Conservation (phyloP, 2,888 invertebrate genomes). For the Apamea anceps region DNA sequence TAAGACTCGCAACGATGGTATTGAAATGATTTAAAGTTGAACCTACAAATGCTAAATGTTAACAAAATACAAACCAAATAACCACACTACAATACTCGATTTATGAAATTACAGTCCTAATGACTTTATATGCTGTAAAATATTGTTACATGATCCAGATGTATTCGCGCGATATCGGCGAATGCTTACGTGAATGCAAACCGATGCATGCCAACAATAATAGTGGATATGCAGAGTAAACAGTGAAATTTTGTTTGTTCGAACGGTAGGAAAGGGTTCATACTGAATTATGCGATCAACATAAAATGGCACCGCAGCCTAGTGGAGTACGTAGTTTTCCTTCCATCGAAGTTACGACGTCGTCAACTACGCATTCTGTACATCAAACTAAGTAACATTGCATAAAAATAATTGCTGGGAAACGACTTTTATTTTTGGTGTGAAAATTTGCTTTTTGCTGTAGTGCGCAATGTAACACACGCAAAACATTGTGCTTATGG, state of each 20-base stretch:
- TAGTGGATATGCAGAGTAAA: conserved; percentile 23
- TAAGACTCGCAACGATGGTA: not conserved
- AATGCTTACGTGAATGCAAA: conserved; percentile 21
- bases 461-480: not conserved
- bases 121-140: conserved; percentile 29
- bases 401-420: not conserved
- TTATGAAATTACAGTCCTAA: conserved; percentile 19
- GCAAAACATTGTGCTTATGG: not conserved
- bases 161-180: conserved; percentile 11
- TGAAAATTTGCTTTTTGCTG: not conserved
- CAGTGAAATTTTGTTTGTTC: conserved; percentile 28
- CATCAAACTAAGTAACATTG: not conserved
- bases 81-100: not conserved
- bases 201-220: conserved; percentile 48
- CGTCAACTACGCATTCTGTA: not conserved
- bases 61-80: not conserved
- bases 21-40: conserved; percentile 18
- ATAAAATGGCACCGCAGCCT: not conserved
- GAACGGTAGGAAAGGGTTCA: not conserved
- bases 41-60: conserved; percentile 8
- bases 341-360: not conserved
- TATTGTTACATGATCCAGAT: conserved; percentile 38
- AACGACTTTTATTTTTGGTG: not conserved
- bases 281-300: conserved; percentile 17
- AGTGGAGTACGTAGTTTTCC: not conserved